Percentiles rank a stretch among this genome's conserved stretches.
These are phyloP conservation scores for Gasteruption jaculator DNA, from an alignment of 2,888 invertebrate genomes.

Conservation along the genomic window DNA sequence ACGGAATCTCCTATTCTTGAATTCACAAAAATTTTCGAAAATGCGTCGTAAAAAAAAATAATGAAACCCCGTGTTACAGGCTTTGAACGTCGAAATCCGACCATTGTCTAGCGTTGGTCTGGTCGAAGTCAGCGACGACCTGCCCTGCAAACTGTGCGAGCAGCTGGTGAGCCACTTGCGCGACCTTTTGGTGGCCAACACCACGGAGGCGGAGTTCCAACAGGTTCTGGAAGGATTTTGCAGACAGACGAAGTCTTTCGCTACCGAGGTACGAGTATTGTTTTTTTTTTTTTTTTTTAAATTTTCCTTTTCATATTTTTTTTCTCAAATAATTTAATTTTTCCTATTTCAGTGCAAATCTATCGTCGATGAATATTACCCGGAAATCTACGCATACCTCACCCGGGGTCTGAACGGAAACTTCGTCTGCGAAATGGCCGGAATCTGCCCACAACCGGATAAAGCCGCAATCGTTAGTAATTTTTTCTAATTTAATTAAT, in stretches of 20 bases:
- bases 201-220: conserved; percentile 79
- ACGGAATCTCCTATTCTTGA: too few relatives aligned
- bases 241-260: conserved; percentile 72
- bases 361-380: conserved; percentile 76
- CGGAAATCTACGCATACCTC: conserved; percentile 67
- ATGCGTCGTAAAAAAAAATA: conserved; percentile 4
- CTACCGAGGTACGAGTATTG: conserved; percentile 58
- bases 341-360: conserved; percentile 57
- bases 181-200: conserved; percentile 77
- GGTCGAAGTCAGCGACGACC: conserved; percentile 59
- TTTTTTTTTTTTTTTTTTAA: conserved; percentile 9
- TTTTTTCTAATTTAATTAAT: conserved; percentile 22
- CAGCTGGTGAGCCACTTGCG: conserved; percentile 76
- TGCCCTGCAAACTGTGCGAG: conserved; percentile 82
- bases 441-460: conserved; percentile 58
- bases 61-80: too few relatives aligned
- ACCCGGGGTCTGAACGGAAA: conserved; percentile 66
- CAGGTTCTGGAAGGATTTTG: conserved; percentile 73
- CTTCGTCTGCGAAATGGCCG: conserved; percentile 67
- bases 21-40: background rate
- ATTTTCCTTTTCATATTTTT: conserved; percentile 4
- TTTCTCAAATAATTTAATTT: conserved; percentile 2
- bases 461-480: conserved; percentile 36
- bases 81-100: conserved; percentile 55
- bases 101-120: conserved; percentile 58